Evolutionary conservation across 2,888 invertebrate species (phyloP).

Genomic region (Lasioglossum oenotherae): DNA sequence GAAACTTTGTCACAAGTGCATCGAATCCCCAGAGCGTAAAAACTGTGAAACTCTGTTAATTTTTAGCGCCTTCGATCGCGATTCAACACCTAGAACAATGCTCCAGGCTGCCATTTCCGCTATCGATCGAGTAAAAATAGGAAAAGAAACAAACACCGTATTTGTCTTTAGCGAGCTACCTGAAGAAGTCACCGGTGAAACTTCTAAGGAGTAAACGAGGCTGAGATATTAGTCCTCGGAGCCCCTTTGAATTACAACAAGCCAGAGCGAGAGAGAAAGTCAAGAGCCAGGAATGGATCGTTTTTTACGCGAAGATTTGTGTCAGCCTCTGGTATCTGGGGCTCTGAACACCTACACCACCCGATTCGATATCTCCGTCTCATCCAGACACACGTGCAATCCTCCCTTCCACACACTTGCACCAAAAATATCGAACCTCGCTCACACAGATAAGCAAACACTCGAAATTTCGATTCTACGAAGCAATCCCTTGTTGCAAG

Average conservation of each 20-base stretch:
- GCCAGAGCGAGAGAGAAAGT: not conserved
- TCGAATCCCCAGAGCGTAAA: no score
- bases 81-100: no score
- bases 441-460: no score
- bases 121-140: no score
- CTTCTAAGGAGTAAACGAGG: slow-evolving; percentile 14
- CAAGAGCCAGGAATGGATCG: slow-evolving; percentile 48
- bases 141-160: not conserved
- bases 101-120: no score
- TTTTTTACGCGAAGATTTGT: slow-evolving; percentile 69
- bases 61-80: no score
- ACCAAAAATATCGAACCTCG: not conserved
- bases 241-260: slow-evolving; percentile 53
- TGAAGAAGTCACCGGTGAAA: not conserved
- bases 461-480: no score
- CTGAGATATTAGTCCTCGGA: slow-evolving; percentile 53
- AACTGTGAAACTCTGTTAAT: no score
- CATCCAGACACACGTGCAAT: slow-evolving; percentile 47
- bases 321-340: slow-evolving; percentile 68
- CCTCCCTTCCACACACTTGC: slow-evolving; percentile 16
- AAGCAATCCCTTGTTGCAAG: no score
- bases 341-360: slow-evolving; percentile 52
- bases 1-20: no score
- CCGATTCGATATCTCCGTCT: slow-evolving; percentile 46
- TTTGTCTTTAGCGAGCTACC: not conserved